These are phyloP conservation scores for Panurus biarmicus DNA, from an alignment of 2,113 vertebrate species.

Conservation along the genomic window DNA sequence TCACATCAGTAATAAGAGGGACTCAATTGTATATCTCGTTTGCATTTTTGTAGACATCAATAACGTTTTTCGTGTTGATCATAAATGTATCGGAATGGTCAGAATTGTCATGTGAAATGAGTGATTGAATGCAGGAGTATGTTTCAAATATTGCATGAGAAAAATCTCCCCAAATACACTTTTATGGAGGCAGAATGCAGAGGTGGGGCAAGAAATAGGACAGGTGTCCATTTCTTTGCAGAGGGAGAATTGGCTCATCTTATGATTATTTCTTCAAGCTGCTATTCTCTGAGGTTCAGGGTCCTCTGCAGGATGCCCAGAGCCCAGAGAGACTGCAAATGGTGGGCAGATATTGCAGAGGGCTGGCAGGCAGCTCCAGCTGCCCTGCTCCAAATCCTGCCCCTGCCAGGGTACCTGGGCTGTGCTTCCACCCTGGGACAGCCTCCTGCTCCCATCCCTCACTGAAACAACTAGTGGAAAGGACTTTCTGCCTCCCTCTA, in stretches of 20 bases:
- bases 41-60: not conserved
- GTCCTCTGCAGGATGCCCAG: not conserved
- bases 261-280: not conserved
- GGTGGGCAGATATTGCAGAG: not conserved
- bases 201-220: not conserved
- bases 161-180: accelerated
- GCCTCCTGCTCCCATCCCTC: not conserved
- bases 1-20: not conserved
- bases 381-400: not conserved
- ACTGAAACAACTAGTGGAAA: not conserved
- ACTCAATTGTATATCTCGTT: not conserved
- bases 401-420: not conserved
- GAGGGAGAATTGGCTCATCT: not conserved
- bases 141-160: not conserved
- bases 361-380: not conserved
- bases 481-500: not conserved
- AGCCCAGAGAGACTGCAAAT: not conserved
- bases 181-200: not conserved
- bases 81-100: not conserved
- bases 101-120: not conserved
- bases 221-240: not conserved
- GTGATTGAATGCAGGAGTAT: not conserved
- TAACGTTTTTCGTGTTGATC: not conserved
- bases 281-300: not conserved
- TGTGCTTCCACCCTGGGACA: accelerated